Conservation (phyloP, 2,888 invertebrate species). For the Gari tellinella region DNA sequence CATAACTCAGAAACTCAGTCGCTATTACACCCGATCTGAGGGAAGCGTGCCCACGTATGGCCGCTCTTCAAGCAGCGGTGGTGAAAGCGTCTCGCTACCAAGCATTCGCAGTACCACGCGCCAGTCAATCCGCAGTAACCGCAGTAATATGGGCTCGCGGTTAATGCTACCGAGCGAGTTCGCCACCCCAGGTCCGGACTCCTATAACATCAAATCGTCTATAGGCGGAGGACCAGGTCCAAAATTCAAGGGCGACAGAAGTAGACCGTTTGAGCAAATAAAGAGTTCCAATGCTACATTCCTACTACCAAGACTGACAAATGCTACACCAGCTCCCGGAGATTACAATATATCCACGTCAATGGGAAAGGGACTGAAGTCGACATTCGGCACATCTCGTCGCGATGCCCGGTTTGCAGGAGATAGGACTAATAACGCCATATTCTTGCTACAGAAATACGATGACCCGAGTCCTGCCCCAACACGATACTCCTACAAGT, state of each 20-base stretch:
- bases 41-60: slow-evolving; percentile 35
- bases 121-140: slow-evolving; percentile 32
- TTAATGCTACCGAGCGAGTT: slow-evolving; percentile 53
- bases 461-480: slow-evolving; percentile 59
- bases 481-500: slow-evolving; percentile 57
- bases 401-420: slow-evolving; percentile 56
- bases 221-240: slow-evolving; percentile 52
- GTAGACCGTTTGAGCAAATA: slow-evolving; percentile 56
- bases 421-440: slow-evolving; percentile 55
- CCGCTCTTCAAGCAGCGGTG: slow-evolving; percentile 42
- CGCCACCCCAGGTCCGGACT: slow-evolving; percentile 62
- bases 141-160: slow-evolving; percentile 49
- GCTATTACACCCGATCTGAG: slow-evolving; percentile 47
- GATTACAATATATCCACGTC: slow-evolving; percentile 41
- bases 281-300: slow-evolving; percentile 62
- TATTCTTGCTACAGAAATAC: slow-evolving; percentile 51
- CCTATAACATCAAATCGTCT: slow-evolving; percentile 63
- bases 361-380: slow-evolving; percentile 52
- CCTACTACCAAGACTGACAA: slow-evolving; percentile 60
- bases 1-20: slow-evolving; percentile 25
- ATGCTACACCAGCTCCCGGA: slow-evolving; percentile 60
- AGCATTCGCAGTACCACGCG: slow-evolving; percentile 54
- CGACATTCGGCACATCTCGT: slow-evolving; percentile 45
- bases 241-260: slow-evolving; percentile 61
- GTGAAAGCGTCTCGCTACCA: slow-evolving; percentile 49